Evolutionary conservation across 2,888 invertebrate species (phyloP).

Genomic region (Ommatoiulus sabulosus): DNA sequence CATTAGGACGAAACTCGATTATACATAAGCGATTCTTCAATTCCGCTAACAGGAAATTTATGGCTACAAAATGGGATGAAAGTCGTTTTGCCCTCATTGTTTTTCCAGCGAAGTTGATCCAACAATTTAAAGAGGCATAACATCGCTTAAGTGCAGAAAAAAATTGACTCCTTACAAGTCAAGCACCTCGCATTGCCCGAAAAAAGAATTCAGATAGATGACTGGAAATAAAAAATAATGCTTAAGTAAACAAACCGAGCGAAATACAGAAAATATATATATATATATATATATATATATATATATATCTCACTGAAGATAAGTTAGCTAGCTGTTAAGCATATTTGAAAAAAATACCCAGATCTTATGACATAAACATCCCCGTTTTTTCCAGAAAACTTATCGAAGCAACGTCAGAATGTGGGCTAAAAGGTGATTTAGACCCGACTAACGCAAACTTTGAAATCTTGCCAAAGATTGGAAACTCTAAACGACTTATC

Average conservation of each 20-base stretch:
- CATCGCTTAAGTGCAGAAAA: not conserved
- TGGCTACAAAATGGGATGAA: not conserved
- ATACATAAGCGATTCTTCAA: constrained; percentile 21
- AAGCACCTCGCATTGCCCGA: not conserved
- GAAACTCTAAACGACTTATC: not conserved
- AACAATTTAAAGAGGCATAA: constrained; percentile 11
- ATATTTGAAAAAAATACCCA: not conserved
- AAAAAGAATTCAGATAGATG: not conserved
- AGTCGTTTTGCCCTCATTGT: constrained; percentile 25
- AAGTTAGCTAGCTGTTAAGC: not conserved
- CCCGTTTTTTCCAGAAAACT: not conserved
- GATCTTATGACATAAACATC: not conserved
- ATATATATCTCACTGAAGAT: not conserved
- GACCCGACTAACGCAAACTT: not conserved
- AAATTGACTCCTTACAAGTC: not conserved
- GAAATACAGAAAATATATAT: not conserved
- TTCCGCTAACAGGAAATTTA: constrained; percentile 23
- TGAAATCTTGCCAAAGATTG: constrained; percentile 21
- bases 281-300: no score
- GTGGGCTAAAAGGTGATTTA: constrained; percentile 10
- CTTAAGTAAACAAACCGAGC: constrained; percentile 17
- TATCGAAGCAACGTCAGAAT: not conserved
- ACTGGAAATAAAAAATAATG: not conserved
- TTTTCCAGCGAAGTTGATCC: constrained; percentile 17
- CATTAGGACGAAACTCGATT: constrained; percentile 8